Percentiles rank a stretch among this genome's conserved stretches.
phyloP scores from a whole-genome alignment of 35 echinoderm and acorn worm genomes.

The Heliocidaris erythrogramma region DNA sequence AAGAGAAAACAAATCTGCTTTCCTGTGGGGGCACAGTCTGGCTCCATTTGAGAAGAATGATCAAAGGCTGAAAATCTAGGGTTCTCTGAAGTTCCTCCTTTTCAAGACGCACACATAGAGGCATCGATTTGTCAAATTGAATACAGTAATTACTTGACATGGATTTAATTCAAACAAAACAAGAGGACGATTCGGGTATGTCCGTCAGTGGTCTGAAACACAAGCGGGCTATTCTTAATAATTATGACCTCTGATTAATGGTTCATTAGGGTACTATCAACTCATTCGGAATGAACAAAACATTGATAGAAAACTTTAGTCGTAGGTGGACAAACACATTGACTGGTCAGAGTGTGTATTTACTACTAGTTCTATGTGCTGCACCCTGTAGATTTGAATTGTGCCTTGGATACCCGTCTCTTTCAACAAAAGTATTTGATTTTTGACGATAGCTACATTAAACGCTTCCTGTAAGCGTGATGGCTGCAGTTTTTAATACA shows the following conservation, averaged over 20 bases:
- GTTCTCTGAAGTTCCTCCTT: not conserved
- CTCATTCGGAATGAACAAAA: no score
- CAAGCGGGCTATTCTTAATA: not conserved
- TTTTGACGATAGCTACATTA: not conserved
- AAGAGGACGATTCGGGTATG: not conserved
- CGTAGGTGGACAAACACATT: not conserved
- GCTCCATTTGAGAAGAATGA: not conserved
- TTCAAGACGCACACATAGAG: not conserved
- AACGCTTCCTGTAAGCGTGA: conserved; percentile 7
- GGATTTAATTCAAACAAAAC: not conserved
- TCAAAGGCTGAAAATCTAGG: not conserved
- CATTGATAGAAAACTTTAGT: no score
- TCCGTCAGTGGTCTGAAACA: not conserved
- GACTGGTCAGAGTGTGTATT: not conserved
- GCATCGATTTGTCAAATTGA: no score
- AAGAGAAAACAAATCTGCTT: not conserved
- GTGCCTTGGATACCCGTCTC: not conserved
- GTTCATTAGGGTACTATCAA: not conserved
- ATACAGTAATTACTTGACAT: not conserved
- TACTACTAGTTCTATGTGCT: not conserved
- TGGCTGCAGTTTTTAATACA: conserved; percentile 11
- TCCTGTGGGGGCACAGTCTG: not conserved
- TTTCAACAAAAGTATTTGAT: conserved; percentile 19
- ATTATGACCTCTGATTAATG: not conserved
- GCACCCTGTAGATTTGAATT: not conserved